A percentile compares a stretch with the other conserved stretches of the same genome.
These are phyloP conservation scores for Orycteropus afer DNA, from an alignment of 2,113 vertebrate species.

Conservation along the genomic window DNA sequence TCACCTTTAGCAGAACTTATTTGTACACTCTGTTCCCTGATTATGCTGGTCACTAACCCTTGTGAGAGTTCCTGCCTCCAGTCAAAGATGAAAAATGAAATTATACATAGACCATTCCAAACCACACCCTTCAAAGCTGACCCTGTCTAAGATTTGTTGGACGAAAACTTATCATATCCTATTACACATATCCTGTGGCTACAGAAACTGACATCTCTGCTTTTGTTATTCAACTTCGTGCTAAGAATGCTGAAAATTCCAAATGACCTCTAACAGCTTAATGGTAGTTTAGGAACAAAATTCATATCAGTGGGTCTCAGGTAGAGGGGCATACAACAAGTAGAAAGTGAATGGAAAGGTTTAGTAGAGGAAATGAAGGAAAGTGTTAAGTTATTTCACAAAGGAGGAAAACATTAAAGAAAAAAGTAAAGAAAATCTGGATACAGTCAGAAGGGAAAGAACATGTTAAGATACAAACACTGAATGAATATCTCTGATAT, in stretches of 20 bases:
- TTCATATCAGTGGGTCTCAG: background rate
- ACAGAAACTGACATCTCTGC: background rate
- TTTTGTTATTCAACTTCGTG: background rate
- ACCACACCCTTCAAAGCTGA: background rate
- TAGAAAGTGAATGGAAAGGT: background rate
- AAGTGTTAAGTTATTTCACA: background rate
- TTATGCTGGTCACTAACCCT: background rate
- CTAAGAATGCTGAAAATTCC: conserved; percentile 47
- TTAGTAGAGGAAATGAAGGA: background rate
- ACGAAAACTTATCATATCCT: background rate
- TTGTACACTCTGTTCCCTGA: conserved; percentile 56
- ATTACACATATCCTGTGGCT: background rate
- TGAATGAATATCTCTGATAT: background rate
- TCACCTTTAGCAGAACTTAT: background rate
- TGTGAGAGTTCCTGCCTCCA: background rate
- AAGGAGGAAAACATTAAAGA: background rate
- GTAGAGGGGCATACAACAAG: background rate
- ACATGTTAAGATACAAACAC: background rate
- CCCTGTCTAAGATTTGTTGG: background rate
- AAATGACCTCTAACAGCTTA: background rate
- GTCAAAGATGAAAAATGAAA: conserved; percentile 20
- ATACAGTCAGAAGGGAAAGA: background rate
- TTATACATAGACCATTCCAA: background rate
- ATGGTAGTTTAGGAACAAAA: background rate
- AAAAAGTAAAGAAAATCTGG: background rate